Evolutionary conservation across 2,888 invertebrate genomes (phyloP).

Genomic region (Xestia sexstrigata): DNA sequence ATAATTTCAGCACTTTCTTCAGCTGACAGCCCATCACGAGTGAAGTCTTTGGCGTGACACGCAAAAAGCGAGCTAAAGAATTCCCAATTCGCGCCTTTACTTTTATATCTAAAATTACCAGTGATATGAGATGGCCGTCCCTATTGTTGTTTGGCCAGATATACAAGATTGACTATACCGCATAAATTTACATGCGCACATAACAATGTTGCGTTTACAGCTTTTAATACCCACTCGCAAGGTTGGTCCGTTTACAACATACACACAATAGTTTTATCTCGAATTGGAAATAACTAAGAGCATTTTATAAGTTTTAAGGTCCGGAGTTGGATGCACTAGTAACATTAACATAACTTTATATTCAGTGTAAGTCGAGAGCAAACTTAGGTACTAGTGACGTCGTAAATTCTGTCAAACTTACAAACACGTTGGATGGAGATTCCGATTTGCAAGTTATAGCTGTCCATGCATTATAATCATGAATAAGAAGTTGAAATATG

Average conservation of each 20-base stretch:
- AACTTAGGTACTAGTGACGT: slow-evolving; percentile 85
- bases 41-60: too few species aligned
- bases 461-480: slow-evolving; percentile 79
- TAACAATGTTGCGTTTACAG: slow-evolving; percentile 40
- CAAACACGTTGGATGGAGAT: slow-evolving; percentile 85
- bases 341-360: slow-evolving; percentile 89
- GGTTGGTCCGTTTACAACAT: slow-evolving; percentile 45
- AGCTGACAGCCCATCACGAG: too few species aligned
- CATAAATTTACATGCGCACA: slow-evolving; percentile 22
- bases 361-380: slow-evolving; percentile 84
- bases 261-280: slow-evolving; percentile 73
- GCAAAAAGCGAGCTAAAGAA: too few species aligned
- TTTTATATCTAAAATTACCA: too few species aligned
- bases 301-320: slow-evolving; percentile 87
- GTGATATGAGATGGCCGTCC: too few species aligned
- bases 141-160: slow-evolving; percentile 16
- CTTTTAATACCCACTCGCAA: slow-evolving; percentile 19
- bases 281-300: slow-evolving; percentile 80
- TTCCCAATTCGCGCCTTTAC: too few species aligned
- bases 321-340: slow-evolving; percentile 82
- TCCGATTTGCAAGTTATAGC: slow-evolving; percentile 85
- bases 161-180: slow-evolving; percentile 21
- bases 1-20: too few species aligned
- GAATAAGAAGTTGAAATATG: slow-evolving; percentile 72
- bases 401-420: slow-evolving; percentile 88